A percentile compares a stretch with the other conserved stretches of the same genome.
These are phyloP conservation scores for Tragelaphus buxtoni DNA, from an alignment of 2,113 vertebrate species.

Conservation along the genomic window DNA sequence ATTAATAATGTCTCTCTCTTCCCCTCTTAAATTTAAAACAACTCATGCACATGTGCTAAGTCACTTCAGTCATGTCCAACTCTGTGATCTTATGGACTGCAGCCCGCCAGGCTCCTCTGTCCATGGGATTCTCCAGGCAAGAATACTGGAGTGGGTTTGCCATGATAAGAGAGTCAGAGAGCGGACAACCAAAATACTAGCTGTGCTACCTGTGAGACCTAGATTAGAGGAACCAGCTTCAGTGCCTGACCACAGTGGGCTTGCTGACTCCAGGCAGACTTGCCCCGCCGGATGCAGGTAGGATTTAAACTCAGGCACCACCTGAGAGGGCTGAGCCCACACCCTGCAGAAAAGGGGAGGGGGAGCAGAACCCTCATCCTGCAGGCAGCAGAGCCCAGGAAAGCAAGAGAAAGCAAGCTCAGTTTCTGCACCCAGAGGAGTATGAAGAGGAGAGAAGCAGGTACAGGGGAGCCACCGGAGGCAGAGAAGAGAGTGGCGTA, in stretches of 20 bases:
- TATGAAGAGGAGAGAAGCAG: not conserved
- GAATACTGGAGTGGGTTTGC: not conserved
- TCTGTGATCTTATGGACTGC: not conserved
- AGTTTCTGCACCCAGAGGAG: not conserved
- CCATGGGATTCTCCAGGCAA: not conserved
- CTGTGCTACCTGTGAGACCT: not conserved
- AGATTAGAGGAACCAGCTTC: not conserved
- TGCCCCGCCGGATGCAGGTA: not conserved
- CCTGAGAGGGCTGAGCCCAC: not conserved
- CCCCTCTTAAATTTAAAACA: not conserved
- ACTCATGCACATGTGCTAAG: not conserved
- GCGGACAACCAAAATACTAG: not conserved
- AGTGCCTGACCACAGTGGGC: fast-evolving
- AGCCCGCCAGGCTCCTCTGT: not conserved
- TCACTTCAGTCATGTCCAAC: not conserved
- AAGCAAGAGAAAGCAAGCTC: not conserved
- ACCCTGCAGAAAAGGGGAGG: fast-evolving
- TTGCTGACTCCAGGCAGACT: not conserved
- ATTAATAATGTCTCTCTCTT: not conserved
- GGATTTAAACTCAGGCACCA: too few species aligned
- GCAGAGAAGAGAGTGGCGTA: not conserved
- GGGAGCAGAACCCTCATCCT: not conserved
- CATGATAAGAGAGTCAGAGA: not conserved
- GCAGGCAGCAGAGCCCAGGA: not conserved
- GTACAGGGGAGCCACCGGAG: fast-evolving